A percentile compares a stretch with the other conserved stretches of the same genome.
Conservation (phyloP, 2,113 vertebrate species). For the Varanus komodoensis region DNA sequence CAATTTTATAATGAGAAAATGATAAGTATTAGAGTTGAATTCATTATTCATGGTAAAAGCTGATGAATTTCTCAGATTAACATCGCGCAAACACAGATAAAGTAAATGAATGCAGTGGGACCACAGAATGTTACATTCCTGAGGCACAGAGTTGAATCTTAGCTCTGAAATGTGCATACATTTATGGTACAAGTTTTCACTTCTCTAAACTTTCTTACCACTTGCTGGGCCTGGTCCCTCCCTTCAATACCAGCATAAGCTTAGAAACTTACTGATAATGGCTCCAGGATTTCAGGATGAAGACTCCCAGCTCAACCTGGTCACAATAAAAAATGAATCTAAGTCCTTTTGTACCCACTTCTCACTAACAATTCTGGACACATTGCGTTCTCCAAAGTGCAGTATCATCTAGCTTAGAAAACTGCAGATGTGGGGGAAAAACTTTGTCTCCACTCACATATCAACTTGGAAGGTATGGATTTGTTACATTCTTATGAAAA, state of each 20-base stretch:
- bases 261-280: not conserved
- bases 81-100: constrained; percentile 12
- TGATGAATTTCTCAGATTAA: constrained; percentile 34
- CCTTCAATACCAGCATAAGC: not conserved
- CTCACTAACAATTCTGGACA: no score
- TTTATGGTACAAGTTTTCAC: not conserved
- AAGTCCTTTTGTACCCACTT: not conserved
- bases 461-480: no score
- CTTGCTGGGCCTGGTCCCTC: not conserved
- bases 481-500: no score
- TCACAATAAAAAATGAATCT: not conserved
- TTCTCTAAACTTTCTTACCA: not conserved
- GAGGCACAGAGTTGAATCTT: not conserved
- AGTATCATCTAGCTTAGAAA: no score
- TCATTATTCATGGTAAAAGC: constrained; percentile 21
- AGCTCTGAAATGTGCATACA: not conserved
- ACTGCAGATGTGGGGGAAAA: no score
- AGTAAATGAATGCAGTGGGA: constrained; percentile 21
- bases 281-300: not conserved
- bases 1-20: constrained; percentile 1
- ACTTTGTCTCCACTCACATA: no score
- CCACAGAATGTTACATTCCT: not conserved
- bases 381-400: no score
- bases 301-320: not conserved
- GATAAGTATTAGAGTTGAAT: constrained; percentile 7